Conservation (phyloP, 2,888 invertebrate genomes). For the Pristionchus exspectatus region DNA sequence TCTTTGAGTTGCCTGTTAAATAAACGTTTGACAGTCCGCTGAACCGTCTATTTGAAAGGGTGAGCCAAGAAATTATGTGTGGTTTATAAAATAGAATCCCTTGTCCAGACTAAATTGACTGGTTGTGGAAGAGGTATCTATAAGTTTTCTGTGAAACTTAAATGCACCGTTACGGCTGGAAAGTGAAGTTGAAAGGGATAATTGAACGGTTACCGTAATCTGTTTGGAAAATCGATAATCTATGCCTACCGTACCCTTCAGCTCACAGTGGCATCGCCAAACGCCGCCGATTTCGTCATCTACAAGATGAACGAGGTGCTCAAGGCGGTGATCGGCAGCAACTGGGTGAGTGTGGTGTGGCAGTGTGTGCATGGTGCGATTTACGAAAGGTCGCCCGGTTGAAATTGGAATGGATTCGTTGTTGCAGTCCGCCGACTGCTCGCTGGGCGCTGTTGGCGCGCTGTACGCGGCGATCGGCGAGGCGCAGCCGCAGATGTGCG, state of each 20-base stretch:
- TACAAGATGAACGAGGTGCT: background rate
- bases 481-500: constrained; percentile 3
- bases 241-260: background rate
- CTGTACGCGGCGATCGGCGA: constrained; percentile 28
- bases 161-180: too few relatives aligned
- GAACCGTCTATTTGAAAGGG: too few relatives aligned
- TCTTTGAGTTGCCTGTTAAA: too few relatives aligned
- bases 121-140: too few relatives aligned
- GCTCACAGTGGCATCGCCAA: background rate
- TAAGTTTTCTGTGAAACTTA: too few relatives aligned
- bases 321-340: background rate
- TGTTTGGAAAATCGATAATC: background rate
- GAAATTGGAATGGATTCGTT: background rate
- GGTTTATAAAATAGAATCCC: too few relatives aligned
- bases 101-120: too few relatives aligned
- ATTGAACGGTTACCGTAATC: background rate
- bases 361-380: background rate
- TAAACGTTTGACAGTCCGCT: too few relatives aligned
- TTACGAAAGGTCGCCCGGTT: background rate
- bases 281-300: background rate
- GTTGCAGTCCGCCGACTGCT: background rate
- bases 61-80: too few relatives aligned
- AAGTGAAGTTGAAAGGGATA: too few relatives aligned
- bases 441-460: background rate
- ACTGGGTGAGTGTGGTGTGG: background rate